Evolutionary conservation across 2,113 vertebrate species (phyloP), one percentile per base, ranked within the genome.

Genomic region (Caretta caretta): DNA sequence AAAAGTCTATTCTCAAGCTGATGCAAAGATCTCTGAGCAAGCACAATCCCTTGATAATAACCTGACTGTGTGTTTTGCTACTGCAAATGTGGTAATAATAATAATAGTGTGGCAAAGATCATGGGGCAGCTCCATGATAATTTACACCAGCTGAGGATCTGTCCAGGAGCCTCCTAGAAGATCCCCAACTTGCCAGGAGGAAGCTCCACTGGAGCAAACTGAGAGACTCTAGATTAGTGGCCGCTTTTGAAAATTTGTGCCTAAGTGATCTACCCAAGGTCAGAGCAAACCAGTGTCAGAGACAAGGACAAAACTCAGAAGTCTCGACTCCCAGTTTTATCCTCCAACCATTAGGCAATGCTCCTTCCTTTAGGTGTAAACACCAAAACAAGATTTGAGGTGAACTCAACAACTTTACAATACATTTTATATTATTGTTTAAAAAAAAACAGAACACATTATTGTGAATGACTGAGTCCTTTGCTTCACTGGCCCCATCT

Each of bases 71-170:
- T 83, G 84, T 25, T 65, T 48, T 46, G 93, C 65, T 38, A 72
- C 65, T n/a, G n/a, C 65, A 38, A 38, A 72, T 72, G 83, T 81
- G 79, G 83, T 57, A 84, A 88, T 42, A 42, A 42, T 89, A 93
- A 75, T 49, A 49, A 31, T 57, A 54, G 42, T 1, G 4, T 56
- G 22, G 35, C 85, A 84, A 86, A 94, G 59, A 87, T 54, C 54
- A 31, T 16, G 50, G n/a, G 83, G 81, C n/a, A 3, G 9, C 84
- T 51, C 75, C 1, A 1, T 79, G 91, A 83, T 79, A 59, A 92
- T 93, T 94, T 69, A 69, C 69, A 83, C 92, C 84, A 90, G 92
- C 87, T 90, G 93, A 96, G 57, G 22, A 81, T 89, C 90, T 78
- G 25, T 10, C 75, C 75, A 25, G 46, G 75, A 48, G 24, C 20